A percentile compares a stretch with the other conserved stretches of the same genome.
phyloP scores from a whole-genome alignment of 2,888 invertebrate species.

The Acronicta psi region DNA sequence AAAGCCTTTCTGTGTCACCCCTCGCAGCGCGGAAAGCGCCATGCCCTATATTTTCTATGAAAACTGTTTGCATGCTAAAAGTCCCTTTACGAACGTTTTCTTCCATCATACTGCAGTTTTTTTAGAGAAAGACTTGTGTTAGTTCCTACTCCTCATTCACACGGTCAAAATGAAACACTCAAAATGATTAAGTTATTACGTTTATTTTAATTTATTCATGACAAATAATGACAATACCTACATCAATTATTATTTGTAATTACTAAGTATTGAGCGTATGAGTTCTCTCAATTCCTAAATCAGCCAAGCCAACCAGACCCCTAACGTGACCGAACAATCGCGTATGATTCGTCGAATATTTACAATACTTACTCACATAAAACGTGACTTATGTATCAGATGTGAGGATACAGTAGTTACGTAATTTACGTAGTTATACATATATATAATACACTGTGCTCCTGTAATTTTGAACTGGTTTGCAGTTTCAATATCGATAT shows the following conservation, averaged over 20 bases:
- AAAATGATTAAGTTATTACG: conserved; percentile 72
- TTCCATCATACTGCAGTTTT: conserved; percentile 48
- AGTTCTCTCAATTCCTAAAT: conserved; percentile 87
- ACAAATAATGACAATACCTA: conserved; percentile 83
- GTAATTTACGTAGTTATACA: conserved; percentile 45
- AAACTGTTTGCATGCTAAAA: conserved; percentile 74
- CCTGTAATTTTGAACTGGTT: conserved; percentile 46
- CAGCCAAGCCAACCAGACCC: conserved; percentile 78
- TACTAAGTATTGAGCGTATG: conserved; percentile 84
- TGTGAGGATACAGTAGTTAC: conserved; percentile 48
- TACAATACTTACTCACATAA: conserved; percentile 63
- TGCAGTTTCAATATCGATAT: conserved; percentile 23
- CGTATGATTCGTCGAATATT: conserved; percentile 64
- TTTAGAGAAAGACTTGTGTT: conserved; percentile 39
- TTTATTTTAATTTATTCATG: conserved; percentile 81
- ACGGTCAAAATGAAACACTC: conserved; percentile 57
- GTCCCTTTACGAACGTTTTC: conserved; percentile 59
- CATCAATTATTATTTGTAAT: conserved; percentile 73
- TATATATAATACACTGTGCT: conserved; percentile 54
- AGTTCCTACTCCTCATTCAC: conserved; percentile 19
- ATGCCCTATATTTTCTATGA: conserved; percentile 81
- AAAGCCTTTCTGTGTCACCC: conserved; percentile 83
- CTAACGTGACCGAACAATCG: conserved; percentile 62
- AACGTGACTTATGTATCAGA: conserved; percentile 52
- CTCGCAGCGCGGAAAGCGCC: conserved; percentile 69